Evolutionary conservation across 2,888 invertebrate species (phyloP).

Genomic region (Chironomus riparius): DNA sequence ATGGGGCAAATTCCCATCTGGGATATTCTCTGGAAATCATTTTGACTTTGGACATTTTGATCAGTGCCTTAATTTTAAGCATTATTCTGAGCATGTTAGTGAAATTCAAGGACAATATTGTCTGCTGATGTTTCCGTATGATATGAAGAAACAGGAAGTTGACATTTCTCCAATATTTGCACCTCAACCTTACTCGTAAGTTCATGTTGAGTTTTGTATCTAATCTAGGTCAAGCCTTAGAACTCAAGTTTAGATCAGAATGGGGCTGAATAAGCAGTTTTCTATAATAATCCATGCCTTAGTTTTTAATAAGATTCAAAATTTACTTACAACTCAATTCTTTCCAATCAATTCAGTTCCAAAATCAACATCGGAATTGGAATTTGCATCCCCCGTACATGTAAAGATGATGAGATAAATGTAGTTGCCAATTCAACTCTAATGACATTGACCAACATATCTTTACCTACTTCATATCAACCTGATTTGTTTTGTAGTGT

Average conservation of each 20-base stretch:
- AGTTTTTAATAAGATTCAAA: too few relatives aligned
- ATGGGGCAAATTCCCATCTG: slow-evolving; percentile 43
- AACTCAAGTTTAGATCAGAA: too few relatives aligned
- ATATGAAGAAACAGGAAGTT: neutral
- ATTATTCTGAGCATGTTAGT: neutral
- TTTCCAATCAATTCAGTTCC: neutral
- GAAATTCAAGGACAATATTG: slow-evolving; percentile 14
- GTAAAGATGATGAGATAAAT: slow-evolving; percentile 34
- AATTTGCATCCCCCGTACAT: slow-evolving; percentile 38
- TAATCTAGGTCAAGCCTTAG: neutral
- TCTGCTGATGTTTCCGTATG: neutral
- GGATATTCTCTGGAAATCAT: slow-evolving; percentile 41
- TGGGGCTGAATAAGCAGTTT: too few relatives aligned
- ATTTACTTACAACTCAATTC: too few relatives aligned
- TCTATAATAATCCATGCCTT: too few relatives aligned
- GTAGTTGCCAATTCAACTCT: slow-evolving; percentile 34
- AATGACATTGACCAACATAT: neutral
- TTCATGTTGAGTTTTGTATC: neutral
- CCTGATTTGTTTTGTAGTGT: slow-evolving; percentile 33
- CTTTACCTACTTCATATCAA: neutral
- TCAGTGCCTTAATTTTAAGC: slow-evolving; percentile 40
- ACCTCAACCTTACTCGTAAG: neutral
- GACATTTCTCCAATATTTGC: neutral
- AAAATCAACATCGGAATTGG: slow-evolving; percentile 32
- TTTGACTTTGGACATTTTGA: slow-evolving; percentile 43